Conservation (phyloP, 2,888 invertebrate species). For the Atrina japonica region DNA sequence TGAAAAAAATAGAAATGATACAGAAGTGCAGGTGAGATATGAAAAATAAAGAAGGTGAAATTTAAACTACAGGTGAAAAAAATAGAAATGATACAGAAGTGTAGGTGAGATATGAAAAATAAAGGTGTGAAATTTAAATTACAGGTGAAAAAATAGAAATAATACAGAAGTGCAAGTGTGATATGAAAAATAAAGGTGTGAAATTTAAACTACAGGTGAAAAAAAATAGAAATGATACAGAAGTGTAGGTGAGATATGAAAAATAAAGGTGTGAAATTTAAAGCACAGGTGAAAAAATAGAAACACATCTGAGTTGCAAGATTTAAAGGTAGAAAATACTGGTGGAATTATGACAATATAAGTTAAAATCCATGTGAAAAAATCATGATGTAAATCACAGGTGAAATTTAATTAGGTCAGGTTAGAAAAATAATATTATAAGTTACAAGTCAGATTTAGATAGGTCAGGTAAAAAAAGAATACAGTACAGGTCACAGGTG, state of each 20-base stretch:
- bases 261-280: not conserved
- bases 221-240: not conserved
- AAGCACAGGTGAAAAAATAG: not conserved
- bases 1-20: not conserved
- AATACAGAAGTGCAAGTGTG: not conserved
- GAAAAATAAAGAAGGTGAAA: too few species aligned
- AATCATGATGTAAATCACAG: too few species aligned
- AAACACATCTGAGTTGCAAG: not conserved
- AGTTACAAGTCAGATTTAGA: too few species aligned
- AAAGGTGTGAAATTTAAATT: not conserved
- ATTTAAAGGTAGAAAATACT: not conserved
- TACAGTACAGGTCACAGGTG: too few species aligned
- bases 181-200: not conserved
- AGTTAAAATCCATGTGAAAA: not conserved
- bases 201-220: not conserved
- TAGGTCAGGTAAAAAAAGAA: too few species aligned
- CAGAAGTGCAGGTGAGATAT: not conserved
- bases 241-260: not conserved
- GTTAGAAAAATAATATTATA: constrained; percentile 19
- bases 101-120: constrained; percentile 28
- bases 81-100: constrained; percentile 37
- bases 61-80: constrained; percentile 22
- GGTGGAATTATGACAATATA: too few species aligned
- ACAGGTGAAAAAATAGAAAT: not conserved
- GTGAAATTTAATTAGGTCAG: constrained; percentile 18